Base-by-base conservation (phyloP, 1,140 invertebrate species). In the Drosophila baimaii region DNA sequence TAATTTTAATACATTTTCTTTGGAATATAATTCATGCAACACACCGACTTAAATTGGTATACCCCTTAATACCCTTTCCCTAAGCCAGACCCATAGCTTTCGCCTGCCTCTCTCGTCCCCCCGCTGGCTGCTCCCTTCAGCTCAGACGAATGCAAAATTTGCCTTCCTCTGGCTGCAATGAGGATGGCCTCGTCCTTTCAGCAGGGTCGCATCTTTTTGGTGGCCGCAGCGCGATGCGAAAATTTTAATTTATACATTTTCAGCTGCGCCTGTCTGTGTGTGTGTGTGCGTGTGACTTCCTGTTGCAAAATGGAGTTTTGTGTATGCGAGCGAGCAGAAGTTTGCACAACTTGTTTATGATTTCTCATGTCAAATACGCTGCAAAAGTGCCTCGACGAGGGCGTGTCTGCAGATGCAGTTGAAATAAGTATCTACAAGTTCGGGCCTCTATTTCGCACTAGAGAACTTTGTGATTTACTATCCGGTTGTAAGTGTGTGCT, bases 331-430 rank as follows among this genome's bases (percentile, higher is more conserved):
- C 62, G 62, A 68, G 62, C 64, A 72, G 79, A 78, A 73, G 81
- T 84, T 85, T 88, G 83, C 79, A 65, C 82, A 85, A 85, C 70
- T 88, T 88, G 82, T 85, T 85, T 85, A 82, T 85, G 82, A 85
- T 88, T 85, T 85, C 73, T 76, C 83, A 82, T 85, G 83, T 85
- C 83, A 88, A 85, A 79, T 85, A 82, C 83, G 83, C 73, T 85
- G 66, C 49, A 76, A 44, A 78, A 82, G 80, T 82, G 62, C 70
- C 70, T 56, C 19, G 58, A 15, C 21, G 51, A 51, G 44, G 70
- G 49, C 69, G 57, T 47, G 65, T 71, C 65, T 44, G 56, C 74
- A 62, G 62, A 55, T 59, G 64, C 79, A 65, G 83, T 69, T 72
- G 75, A 41, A 77, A 59, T 77, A 86, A 83, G 69, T 89, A 77